Conservation (phyloP, 1,140 invertebrate species). For the Pinna nobilis region DNA sequence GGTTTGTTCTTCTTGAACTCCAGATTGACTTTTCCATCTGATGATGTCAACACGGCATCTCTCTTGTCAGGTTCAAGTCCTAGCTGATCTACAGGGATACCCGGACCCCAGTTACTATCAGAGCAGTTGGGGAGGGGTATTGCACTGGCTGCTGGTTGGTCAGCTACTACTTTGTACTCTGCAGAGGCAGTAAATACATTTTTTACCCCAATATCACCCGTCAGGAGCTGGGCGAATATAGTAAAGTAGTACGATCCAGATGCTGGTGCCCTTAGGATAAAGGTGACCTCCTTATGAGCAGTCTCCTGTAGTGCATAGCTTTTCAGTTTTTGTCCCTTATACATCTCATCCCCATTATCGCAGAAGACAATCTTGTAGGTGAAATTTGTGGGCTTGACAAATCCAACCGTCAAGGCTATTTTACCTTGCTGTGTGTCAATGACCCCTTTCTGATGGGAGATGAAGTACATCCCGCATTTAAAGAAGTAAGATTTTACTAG, state of each 20-base stretch:
- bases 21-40: conserved; percentile 52
- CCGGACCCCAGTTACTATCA: conserved; percentile 74
- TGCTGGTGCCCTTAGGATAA: conserved; percentile 70
- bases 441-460: conserved; percentile 72
- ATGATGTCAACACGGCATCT: conserved; percentile 62
- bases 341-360: conserved; percentile 67
- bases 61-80: conserved; percentile 67
- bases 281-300: conserved; percentile 66
- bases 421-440: conserved; percentile 68
- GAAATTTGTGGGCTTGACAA: conserved; percentile 71
- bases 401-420: conserved; percentile 70
- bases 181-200: conserved; percentile 72
- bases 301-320: conserved; percentile 73
- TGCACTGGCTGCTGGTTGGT: conserved; percentile 61
- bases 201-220: conserved; percentile 68
- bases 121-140: conserved; percentile 71
- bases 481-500: conserved; percentile 75
- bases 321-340: conserved; percentile 70
- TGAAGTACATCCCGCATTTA: conserved; percentile 74
- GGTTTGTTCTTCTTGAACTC: conserved; percentile 64
- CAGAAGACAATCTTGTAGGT: conserved; percentile 72
- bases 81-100: conserved; percentile 69
- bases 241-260: conserved; percentile 74
- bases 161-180: conserved; percentile 74
- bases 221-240: conserved; percentile 71